Conservation (phyloP, 2,113 vertebrate genomes). For the Rana temporaria region DNA sequence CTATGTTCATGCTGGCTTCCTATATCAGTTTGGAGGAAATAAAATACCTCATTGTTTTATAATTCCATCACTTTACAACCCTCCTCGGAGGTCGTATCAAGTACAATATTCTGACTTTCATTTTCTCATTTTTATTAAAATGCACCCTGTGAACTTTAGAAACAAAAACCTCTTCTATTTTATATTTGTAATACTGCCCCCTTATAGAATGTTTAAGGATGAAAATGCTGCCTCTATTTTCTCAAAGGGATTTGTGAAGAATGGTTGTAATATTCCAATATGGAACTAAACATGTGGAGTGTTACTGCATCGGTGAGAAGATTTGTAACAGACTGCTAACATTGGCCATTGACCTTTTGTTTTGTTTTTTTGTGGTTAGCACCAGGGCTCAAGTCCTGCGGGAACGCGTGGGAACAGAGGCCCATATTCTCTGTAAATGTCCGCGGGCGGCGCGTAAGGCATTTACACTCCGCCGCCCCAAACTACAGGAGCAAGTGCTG, state of each 20-base stretch:
- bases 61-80: not conserved
- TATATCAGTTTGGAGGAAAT: not conserved
- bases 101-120: not conserved
- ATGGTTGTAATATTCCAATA: slow-evolving; percentile 1
- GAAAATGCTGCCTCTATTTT: not conserved
- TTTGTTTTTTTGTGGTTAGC: too few relatives aligned
- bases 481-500: too few relatives aligned
- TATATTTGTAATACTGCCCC: not conserved
- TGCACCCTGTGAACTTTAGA: slow-evolving; percentile 24
- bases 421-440: too few relatives aligned
- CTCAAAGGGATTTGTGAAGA: not conserved
- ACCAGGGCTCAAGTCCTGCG: too few relatives aligned
- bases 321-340: too few relatives aligned
- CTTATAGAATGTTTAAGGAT: slow-evolving; percentile 6
- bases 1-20: too few relatives aligned
- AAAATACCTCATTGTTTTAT: slow-evolving; percentile 6
- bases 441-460: too few relatives aligned
- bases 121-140: slow-evolving; percentile 22
- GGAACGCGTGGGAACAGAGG: too few relatives aligned
- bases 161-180: not conserved
- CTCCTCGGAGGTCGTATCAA: not conserved
- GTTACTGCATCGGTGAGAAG: too few relatives aligned
- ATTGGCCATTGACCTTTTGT: too few relatives aligned
- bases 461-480: too few relatives aligned
- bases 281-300: not conserved